Conservation (phyloP, 2,113 vertebrate genomes). For the Tupaia tana region DNA sequence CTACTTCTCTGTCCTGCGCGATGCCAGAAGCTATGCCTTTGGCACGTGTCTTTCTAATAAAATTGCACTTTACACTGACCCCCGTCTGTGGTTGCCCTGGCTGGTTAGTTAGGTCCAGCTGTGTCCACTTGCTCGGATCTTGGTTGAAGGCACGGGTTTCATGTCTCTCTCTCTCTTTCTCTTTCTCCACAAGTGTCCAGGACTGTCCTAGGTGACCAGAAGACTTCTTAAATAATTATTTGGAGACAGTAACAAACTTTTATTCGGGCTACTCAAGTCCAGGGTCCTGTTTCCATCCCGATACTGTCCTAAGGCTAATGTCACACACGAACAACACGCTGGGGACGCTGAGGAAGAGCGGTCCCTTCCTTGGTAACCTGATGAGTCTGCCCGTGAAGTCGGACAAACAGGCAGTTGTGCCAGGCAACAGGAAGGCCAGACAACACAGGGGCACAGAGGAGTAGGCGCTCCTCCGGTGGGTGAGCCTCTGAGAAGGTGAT, state of each 20-base stretch:
- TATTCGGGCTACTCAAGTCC: neutral
- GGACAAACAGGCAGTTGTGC: neutral
- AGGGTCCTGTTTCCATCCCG: neutral
- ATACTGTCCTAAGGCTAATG: neutral
- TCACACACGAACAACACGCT: accelerated
- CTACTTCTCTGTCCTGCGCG: neutral
- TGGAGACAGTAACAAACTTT: neutral
- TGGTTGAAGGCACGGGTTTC: neutral
- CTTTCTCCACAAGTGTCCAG: neutral
- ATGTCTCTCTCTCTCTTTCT: neutral
- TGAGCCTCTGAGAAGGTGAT: neutral
- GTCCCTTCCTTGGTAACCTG: neutral
- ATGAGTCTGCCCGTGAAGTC: neutral
- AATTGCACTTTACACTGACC: neutral
- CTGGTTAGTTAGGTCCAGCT: neutral
- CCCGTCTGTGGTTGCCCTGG: neutral
- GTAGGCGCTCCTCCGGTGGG: neutral
- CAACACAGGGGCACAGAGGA: neutral
- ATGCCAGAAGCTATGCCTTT: neutral
- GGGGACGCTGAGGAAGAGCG: neutral
- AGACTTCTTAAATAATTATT: neutral
- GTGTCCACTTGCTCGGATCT: neutral
- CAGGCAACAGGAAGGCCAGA: neutral
- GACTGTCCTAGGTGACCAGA: neutral
- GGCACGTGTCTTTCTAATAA: neutral